A percentile compares a stretch with the other conserved stretches of the same genome.
Conservation (phyloP, 2,797 vertebrate genomes). For the Sebastes aleutianus region DNA sequence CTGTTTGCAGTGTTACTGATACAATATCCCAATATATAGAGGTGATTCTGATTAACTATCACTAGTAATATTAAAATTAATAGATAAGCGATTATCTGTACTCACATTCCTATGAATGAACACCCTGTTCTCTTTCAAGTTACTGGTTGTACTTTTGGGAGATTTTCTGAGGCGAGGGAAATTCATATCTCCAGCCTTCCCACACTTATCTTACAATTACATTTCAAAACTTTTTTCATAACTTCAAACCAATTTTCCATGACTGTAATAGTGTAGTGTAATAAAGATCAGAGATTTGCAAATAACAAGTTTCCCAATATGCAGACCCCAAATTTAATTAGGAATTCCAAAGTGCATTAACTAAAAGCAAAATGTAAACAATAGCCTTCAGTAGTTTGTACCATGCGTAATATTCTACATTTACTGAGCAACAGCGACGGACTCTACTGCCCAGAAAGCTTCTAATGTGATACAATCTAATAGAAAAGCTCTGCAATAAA, state of each 20-base stretch:
- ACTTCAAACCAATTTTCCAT: slow-evolving; percentile 4
- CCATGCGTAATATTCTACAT: background rate
- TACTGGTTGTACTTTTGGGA: background rate
- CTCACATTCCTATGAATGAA: background rate
- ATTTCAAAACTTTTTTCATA: slow-evolving; percentile 20
- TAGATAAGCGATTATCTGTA: background rate
- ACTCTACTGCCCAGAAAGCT: background rate
- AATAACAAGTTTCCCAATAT: background rate
- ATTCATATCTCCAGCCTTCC: background rate
- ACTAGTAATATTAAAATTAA: background rate
- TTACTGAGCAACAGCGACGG: background rate
- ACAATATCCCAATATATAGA: background rate
- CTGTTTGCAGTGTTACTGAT: background rate
- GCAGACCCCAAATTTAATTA: background rate
- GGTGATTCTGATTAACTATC: background rate
- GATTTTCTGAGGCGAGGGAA: background rate
- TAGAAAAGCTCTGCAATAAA: background rate
- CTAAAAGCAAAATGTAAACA: background rate
- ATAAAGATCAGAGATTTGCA: background rate
- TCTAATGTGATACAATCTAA: background rate
- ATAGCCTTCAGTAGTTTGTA: background rate
- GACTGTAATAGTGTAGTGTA: background rate
- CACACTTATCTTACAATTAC: slow-evolving; percentile 2
- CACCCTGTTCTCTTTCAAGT: background rate
- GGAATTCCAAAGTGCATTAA: background rate